Conservation (phyloP, 2,888 invertebrate genomes). For the Falcaria lacertinaria region DNA sequence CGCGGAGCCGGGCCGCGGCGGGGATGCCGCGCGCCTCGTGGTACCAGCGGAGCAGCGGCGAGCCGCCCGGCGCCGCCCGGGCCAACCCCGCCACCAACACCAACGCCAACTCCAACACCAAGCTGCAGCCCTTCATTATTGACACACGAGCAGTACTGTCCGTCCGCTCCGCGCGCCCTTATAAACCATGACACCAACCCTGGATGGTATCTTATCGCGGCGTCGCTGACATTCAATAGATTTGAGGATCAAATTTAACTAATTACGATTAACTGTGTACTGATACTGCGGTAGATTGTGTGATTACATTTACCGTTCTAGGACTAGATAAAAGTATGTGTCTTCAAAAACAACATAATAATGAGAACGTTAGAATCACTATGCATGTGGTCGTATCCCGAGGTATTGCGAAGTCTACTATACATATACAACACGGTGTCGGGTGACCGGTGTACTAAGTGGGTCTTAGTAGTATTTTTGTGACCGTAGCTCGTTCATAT, state of each 20-base stretch:
- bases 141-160: background rate
- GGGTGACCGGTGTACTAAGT: too few relatives aligned
- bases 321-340: too few relatives aligned
- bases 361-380: too few relatives aligned
- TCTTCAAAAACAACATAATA: too few relatives aligned
- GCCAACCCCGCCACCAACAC: constrained; percentile 7
- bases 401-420: too few relatives aligned
- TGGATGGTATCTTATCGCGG: background rate
- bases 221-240: background rate
- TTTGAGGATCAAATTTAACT: background rate
- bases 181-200: background rate
- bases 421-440: too few relatives aligned
- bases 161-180: background rate
- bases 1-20: constrained; percentile 10
- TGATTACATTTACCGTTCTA: constrained; percentile 3
- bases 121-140: background rate
- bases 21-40: constrained; percentile 30
- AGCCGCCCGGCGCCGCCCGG: constrained; percentile 8
- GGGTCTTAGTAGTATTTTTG: constrained; percentile 7
- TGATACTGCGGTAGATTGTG: background rate
- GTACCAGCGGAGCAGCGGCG: constrained; percentile 20
- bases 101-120: background rate
- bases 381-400: too few relatives aligned
- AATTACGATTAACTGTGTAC: background rate
- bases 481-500: constrained; percentile 14